phyloP scores from a whole-genome alignment of 2,888 invertebrate species.

The Erynnis tages region DNA sequence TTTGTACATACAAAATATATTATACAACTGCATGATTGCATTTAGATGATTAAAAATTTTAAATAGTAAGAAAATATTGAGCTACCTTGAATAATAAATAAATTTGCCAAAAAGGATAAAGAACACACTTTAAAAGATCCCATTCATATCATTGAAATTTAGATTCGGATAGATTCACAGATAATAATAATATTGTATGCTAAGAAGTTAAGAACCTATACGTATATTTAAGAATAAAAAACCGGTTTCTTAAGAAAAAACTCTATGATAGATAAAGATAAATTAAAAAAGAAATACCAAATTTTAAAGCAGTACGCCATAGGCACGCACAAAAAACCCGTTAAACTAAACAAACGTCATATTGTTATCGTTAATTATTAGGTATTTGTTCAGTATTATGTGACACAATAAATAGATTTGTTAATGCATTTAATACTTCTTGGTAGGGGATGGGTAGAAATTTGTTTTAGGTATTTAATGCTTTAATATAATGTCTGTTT shows the following conservation, averaged over 20 bases:
- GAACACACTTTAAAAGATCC: slow-evolving; percentile 1
- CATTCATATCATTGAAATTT: slow-evolving; percentile 18
- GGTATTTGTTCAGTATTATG: slow-evolving; percentile 2
- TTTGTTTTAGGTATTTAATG: not conserved
- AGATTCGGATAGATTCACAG: not conserved
- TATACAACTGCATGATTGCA: slow-evolving; percentile 9
- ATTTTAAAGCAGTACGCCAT: not conserved
- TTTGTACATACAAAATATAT: slow-evolving; percentile 16
- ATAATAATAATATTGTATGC: no score
- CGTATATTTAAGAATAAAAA: no score
- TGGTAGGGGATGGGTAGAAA: slow-evolving; percentile 17
- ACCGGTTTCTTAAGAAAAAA: no score
- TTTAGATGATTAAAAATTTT: slow-evolving; percentile 3
- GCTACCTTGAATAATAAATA: not conserved
- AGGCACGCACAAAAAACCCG: slow-evolving; percentile 14
- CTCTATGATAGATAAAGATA: no score
- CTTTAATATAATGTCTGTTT: not conserved
- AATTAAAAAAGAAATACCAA: not conserved
- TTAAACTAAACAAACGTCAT: not conserved
- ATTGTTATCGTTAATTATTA: not conserved
- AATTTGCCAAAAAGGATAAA: not conserved
- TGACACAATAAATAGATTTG: slow-evolving; percentile 4
- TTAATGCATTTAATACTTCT: slow-evolving; percentile 3
- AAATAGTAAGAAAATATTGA: slow-evolving; percentile 4
- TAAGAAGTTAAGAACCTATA: no score